phyloP scores from a whole-genome alignment of 1,140 invertebrate species.

The Ooceraea biroi region DNA sequence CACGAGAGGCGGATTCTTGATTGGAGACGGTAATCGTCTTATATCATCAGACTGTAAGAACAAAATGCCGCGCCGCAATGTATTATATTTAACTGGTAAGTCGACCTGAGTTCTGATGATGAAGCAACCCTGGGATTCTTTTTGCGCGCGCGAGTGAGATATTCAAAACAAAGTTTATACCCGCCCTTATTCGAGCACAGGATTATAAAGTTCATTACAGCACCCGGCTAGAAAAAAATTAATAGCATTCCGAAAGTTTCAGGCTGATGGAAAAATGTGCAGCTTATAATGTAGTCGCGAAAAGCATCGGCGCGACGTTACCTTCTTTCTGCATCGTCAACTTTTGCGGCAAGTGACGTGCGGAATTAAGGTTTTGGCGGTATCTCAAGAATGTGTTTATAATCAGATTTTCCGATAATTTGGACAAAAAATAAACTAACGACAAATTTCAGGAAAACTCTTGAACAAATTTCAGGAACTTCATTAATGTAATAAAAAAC shows the following conservation, averaged over 20 bases:
- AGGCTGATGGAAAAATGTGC: slow-evolving; percentile 43
- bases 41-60: slow-evolving; percentile 37
- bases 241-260: slow-evolving; percentile 60
- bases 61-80: slow-evolving; percentile 30
- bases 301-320: slow-evolving; percentile 23
- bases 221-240: slow-evolving; percentile 60
- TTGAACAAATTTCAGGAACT: too few relatives aligned
- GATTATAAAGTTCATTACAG: slow-evolving; percentile 63
- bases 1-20: background rate
- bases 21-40: slow-evolving; percentile 27
- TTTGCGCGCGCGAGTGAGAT: slow-evolving; percentile 29
- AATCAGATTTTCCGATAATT: background rate
- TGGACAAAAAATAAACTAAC: background rate
- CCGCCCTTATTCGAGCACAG: slow-evolving; percentile 43
- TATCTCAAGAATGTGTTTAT: background rate
- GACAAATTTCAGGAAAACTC: slow-evolving; percentile 9
- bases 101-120: slow-evolving; percentile 44
- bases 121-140: slow-evolving; percentile 50
- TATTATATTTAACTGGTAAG: slow-evolving; percentile 46
- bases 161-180: slow-evolving; percentile 53
- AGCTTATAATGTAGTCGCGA: slow-evolving; percentile 61
- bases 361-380: background rate
- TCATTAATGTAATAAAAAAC: too few relatives aligned
- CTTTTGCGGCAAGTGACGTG: slow-evolving; percentile 1
- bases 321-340: background rate